Evolutionary conservation across 2,888 invertebrate genomes (phyloP).

Genomic region (Plagodis pulveraria): DNA sequence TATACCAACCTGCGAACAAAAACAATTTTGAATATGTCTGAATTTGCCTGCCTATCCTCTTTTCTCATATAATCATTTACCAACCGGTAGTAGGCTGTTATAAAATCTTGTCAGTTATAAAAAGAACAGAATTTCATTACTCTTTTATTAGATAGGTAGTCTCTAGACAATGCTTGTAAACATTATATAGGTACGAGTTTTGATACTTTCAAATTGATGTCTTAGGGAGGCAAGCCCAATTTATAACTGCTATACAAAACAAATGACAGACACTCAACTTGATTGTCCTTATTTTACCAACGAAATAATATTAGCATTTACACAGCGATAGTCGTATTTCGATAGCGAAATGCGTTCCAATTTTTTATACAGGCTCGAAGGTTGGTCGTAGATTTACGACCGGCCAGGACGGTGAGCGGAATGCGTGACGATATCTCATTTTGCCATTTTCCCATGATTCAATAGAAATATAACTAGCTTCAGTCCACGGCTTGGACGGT

Average conservation of each 20-base stretch:
- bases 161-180: too few species aligned
- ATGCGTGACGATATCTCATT: slow-evolving; percentile 20
- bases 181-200: too few species aligned
- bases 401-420: slow-evolving; percentile 11
- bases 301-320: slow-evolving; percentile 11
- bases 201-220: not conserved
- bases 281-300: slow-evolving; percentile 3
- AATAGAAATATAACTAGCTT: slow-evolving; percentile 8
- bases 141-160: too few species aligned
- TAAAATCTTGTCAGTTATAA: too few species aligned
- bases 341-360: slow-evolving; percentile 9
- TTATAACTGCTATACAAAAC: not conserved
- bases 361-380: slow-evolving; percentile 12
- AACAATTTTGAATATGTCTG: too few species aligned
- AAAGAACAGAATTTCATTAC: too few species aligned
- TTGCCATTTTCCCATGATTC: slow-evolving; percentile 11
- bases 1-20: too few species aligned
- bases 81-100: too few species aligned
- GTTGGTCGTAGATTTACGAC: slow-evolving; percentile 18
- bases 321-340: slow-evolving; percentile 12
- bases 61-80: too few species aligned
- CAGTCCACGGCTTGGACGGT: not conserved
- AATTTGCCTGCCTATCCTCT: too few species aligned
- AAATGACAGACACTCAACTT: slow-evolving; percentile 1
- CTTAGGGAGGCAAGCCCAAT: not conserved